phyloP scores from a whole-genome alignment of 2,113 vertebrate species.

The Megaceryle maxima region DNA sequence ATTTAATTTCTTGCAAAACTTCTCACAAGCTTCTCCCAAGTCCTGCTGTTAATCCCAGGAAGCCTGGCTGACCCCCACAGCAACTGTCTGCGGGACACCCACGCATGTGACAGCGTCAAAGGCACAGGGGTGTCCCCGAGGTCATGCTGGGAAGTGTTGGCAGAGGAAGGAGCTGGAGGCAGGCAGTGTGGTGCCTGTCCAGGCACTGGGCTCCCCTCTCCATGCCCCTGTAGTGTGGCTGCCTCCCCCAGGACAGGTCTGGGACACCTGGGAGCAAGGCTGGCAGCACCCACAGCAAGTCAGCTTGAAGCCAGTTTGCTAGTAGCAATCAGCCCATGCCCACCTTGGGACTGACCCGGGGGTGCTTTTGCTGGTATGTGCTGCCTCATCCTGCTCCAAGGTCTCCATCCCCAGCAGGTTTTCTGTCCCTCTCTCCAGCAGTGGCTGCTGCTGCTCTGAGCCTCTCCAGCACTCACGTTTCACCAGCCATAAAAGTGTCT shows the following conservation, averaged over 20 bases:
- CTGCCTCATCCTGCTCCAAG: background rate
- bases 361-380: background rate
- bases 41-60: background rate
- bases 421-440: background rate
- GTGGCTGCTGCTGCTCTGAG: background rate
- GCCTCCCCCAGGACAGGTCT: background rate
- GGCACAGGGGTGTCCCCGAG: background rate
- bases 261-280: background rate
- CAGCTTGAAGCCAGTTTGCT: background rate
- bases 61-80: background rate
- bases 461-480: background rate
- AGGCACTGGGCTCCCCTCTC: background rate
- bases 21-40: background rate
- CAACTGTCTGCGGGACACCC: background rate
- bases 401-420: background rate
- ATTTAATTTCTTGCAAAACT: background rate
- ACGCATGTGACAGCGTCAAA: accelerated
- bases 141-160: background rate
- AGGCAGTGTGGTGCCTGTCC: background rate
- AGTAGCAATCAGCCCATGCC: accelerated
- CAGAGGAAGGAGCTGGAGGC: background rate
- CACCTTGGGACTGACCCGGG: accelerated
- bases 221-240: background rate
- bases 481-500: slow-evolving; percentile 29
- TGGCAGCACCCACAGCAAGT: background rate